phyloP scores from a whole-genome alignment of 2,797 vertebrate genomes.

The Coregonus ussuriensis region DNA sequence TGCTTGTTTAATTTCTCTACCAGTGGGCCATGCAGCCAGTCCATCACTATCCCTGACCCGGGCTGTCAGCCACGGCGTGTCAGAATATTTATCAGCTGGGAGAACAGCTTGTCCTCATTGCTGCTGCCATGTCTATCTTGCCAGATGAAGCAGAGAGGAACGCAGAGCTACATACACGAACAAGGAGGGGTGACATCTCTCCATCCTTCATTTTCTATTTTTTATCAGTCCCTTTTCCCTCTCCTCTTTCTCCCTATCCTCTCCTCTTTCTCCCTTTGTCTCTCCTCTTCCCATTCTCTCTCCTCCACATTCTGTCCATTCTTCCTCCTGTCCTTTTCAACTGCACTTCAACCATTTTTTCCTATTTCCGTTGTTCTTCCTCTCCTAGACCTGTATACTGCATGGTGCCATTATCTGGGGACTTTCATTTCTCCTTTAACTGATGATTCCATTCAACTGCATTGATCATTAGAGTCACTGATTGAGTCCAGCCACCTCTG shows the following conservation, averaged over 20 bases:
- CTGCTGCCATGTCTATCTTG: slow-evolving; percentile 55
- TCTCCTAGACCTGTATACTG: background rate
- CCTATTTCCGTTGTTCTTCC: background rate
- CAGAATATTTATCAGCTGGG: slow-evolving; percentile 61
- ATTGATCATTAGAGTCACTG: background rate
- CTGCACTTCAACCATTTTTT: background rate
- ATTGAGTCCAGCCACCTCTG: background rate
- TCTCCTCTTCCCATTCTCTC: background rate
- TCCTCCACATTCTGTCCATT: too few relatives aligned
- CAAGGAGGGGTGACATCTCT: background rate
- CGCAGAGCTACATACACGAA: background rate
- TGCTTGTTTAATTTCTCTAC: too few relatives aligned
- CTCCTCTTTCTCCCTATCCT: too few relatives aligned
- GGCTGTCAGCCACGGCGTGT: slow-evolving; percentile 52
- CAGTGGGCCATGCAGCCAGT: slow-evolving; percentile 26
- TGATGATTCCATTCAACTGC: background rate
- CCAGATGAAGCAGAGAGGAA: slow-evolving; percentile 36
- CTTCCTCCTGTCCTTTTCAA: background rate
- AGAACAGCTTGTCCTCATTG: slow-evolving; percentile 65
- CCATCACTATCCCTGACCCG: slow-evolving; percentile 48
- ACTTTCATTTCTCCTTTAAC: too few relatives aligned
- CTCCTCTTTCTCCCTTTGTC: background rate
- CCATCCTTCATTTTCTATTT: background rate
- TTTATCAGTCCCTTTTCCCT: background rate
- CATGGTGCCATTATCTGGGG: too few relatives aligned